phyloP scores from a whole-genome alignment of 1,140 invertebrate genomes.

The Diuraphis noxia region DNA sequence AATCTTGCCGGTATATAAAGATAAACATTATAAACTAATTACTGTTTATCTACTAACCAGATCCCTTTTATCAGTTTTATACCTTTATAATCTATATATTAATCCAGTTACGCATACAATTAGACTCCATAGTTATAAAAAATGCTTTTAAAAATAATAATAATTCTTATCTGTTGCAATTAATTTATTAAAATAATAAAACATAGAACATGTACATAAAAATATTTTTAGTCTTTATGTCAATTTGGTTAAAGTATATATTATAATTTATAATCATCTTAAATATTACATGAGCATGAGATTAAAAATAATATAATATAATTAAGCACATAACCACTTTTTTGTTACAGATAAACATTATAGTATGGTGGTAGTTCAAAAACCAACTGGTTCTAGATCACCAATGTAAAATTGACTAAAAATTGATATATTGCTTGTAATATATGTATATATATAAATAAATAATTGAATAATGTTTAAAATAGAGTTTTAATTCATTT shows the following conservation, averaged over 20 bases:
- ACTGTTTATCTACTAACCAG: not conserved
- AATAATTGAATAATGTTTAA: not conserved
- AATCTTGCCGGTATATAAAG: too few species aligned
- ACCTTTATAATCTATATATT: not conserved
- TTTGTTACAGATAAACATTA: conserved; percentile 33
- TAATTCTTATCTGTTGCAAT: not conserved
- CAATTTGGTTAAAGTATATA: not conserved
- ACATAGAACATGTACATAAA: not conserved
- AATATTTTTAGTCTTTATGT: not conserved
- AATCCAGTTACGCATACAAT: not conserved
- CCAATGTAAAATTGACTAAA: not conserved
- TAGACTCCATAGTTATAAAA: not conserved
- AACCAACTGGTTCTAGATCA: not conserved
- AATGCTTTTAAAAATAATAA: not conserved
- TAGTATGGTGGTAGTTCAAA: conserved; percentile 21
- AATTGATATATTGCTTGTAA: not conserved
- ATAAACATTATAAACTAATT: too few species aligned
- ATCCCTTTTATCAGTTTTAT: not conserved
- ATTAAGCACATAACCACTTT: not conserved
- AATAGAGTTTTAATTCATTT: not conserved
- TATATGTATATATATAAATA: not conserved
- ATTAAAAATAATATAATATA: not conserved
- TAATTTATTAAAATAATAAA: not conserved
- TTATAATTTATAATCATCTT: not conserved
- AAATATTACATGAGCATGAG: not conserved